A percentile compares a stretch with the other conserved stretches of the same genome.
Conservation (phyloP, 2,797 vertebrate species). For the Leucoraja ocellata region DNA sequence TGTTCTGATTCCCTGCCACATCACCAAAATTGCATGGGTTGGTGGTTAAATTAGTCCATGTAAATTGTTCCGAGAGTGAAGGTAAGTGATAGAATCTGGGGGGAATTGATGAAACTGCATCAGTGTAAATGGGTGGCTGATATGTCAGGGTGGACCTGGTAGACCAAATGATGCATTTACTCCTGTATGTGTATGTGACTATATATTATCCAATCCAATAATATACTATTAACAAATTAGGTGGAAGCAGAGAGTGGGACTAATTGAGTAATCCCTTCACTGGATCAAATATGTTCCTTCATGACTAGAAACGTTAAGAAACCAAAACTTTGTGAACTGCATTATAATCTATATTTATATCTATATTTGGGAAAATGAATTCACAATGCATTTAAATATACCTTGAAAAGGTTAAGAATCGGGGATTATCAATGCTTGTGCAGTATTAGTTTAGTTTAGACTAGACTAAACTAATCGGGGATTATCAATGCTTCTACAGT, state of each 20-base stretch:
- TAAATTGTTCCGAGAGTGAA: too few species aligned
- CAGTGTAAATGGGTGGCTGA: too few species aligned
- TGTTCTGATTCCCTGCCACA: too few species aligned
- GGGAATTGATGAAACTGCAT: too few species aligned
- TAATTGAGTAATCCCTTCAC: background rate
- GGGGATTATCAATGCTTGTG: background rate
- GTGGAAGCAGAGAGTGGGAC: background rate
- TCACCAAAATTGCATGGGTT: too few species aligned
- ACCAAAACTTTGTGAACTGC: background rate
- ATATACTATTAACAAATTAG: background rate
- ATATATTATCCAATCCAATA: background rate
- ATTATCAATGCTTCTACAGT: background rate
- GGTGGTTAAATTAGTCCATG: too few species aligned
- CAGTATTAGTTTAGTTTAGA: slow-evolving; percentile 41
- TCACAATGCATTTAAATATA: background rate
- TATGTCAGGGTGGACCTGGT: too few species aligned
- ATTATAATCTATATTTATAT: background rate
- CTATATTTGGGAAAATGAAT: background rate
- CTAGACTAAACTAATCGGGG: background rate
- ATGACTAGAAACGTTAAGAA: background rate
- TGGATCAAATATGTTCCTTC: background rate
- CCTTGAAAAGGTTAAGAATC: background rate
- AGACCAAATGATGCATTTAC: too few species aligned
- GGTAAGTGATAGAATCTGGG: too few species aligned
- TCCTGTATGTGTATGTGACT: too few species aligned